phyloP scores from a whole-genome alignment of 2,888 invertebrate species.

The Drosophila trichaetosa region DNA sequence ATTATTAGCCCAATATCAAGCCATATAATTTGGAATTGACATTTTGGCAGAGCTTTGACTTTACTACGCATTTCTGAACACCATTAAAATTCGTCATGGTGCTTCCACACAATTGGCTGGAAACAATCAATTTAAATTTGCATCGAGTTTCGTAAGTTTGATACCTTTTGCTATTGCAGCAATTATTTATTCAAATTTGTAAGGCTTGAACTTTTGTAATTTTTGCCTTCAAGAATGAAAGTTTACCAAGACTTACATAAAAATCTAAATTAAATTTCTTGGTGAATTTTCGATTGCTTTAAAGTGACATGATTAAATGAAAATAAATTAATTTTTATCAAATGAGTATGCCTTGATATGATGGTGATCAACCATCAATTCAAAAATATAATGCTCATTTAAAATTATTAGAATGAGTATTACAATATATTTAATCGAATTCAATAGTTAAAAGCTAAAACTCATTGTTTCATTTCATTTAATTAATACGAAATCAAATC shows the following conservation, averaged over 20 bases:
- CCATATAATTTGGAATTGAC: constrained; percentile 65
- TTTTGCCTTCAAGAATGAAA: constrained; percentile 13
- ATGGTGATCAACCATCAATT: background rate
- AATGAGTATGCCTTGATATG: background rate
- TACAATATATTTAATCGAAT: background rate
- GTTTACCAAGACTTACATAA: background rate
- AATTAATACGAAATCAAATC: background rate
- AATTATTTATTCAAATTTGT: background rate
- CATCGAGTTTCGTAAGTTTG: background rate
- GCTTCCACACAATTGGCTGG: constrained; percentile 8
- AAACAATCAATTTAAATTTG: constrained; percentile 24
- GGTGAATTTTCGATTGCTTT: background rate
- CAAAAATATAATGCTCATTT: background rate
- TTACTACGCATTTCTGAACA: constrained; percentile 20
- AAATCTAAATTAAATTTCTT: background rate
- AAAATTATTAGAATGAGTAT: background rate
- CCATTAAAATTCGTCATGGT: constrained; percentile 33
- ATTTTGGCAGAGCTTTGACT: constrained; percentile 17
- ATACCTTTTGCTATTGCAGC: background rate
- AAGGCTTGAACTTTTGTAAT: background rate
- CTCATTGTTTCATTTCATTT: too few relatives aligned
- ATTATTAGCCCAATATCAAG: constrained; percentile 60
- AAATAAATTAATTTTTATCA: background rate
- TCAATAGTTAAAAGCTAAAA: background rate
- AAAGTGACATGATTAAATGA: background rate